phyloP scores from a whole-genome alignment of 2,888 invertebrate species.

The Hemithea aestivaria region DNA sequence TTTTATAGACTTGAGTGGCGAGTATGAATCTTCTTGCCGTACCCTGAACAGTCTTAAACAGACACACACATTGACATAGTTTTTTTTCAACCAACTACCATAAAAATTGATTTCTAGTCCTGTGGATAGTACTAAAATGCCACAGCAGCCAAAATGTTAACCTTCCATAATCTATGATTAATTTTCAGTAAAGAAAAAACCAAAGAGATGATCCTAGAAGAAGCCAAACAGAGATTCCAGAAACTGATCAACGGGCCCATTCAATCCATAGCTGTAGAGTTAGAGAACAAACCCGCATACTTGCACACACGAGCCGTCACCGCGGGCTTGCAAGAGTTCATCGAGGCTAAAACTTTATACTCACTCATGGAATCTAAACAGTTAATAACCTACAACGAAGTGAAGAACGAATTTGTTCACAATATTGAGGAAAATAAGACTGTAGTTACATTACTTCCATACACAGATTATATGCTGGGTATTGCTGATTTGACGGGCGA shows the following conservation, averaged over 20 bases:
- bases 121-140: too few relatives aligned
- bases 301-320: conserved; percentile 60
- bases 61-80: too few relatives aligned
- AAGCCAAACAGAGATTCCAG: conserved; percentile 82
- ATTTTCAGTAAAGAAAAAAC: conserved; percentile 57
- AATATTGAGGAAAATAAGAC: conserved; percentile 25
- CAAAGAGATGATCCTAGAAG: conserved; percentile 45
- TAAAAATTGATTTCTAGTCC: too few relatives aligned
- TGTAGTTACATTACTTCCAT: conserved; percentile 58
- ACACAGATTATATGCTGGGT: conserved; percentile 84
- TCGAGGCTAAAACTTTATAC: conserved; percentile 90
- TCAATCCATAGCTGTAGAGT: conserved; percentile 84
- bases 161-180: too few relatives aligned
- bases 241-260: conserved; percentile 78
- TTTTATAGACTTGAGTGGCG: too few relatives aligned
- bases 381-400: conserved; percentile 80
- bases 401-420: conserved; percentile 78
- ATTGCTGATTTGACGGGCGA: conserved; percentile 94
- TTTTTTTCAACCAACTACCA: too few relatives aligned
- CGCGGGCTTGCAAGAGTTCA: conserved; percentile 85
- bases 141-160: too few relatives aligned
- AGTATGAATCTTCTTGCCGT: too few relatives aligned
- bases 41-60: too few relatives aligned
- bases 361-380: conserved; percentile 81
- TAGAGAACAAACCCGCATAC: conserved; percentile 84